These are phyloP conservation scores for Prosapia bicincta DNA, from an alignment of 2,888 invertebrate species.

Conservation along the genomic window DNA sequence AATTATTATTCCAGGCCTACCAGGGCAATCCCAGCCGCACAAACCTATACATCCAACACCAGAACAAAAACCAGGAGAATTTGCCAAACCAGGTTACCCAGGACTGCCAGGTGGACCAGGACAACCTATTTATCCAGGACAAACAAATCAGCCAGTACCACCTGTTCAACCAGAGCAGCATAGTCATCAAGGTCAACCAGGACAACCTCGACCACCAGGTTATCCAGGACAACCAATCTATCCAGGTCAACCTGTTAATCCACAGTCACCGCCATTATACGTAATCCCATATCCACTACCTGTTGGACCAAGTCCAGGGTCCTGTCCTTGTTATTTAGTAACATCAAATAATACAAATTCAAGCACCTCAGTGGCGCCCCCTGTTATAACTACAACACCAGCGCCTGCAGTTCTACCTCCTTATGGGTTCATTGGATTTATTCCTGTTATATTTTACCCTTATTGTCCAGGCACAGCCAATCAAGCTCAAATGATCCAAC, in stretches of 20 bases:
- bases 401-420: conserved; percentile 46
- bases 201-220: conserved; percentile 6
- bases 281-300: conserved; percentile 58
- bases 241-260: neutral
- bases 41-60: conserved; percentile 36
- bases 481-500: conserved; percentile 47
- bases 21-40: conserved; percentile 33
- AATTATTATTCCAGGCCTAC: conserved; percentile 25
- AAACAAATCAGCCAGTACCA: conserved; percentile 28
- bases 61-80: conserved; percentile 38
- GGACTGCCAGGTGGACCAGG: conserved; percentile 33
- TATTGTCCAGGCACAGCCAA: conserved; percentile 57
- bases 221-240: conserved; percentile 37
- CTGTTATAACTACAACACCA: conserved; percentile 31
- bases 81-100: conserved; percentile 48
- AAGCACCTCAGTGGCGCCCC: conserved; percentile 40
- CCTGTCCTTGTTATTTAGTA: conserved; percentile 61
- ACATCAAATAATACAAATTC: conserved; percentile 53
- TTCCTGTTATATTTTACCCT: conserved; percentile 68
- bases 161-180: neutral
- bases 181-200: conserved; percentile 14
- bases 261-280: conserved; percentile 42
- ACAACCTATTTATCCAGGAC: conserved; percentile 32
- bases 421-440: conserved; percentile 63
- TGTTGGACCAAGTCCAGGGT: conserved; percentile 58